These are phyloP conservation scores for Sylvietta virens DNA, from an alignment of 2,113 vertebrate species.

Conservation along the genomic window DNA sequence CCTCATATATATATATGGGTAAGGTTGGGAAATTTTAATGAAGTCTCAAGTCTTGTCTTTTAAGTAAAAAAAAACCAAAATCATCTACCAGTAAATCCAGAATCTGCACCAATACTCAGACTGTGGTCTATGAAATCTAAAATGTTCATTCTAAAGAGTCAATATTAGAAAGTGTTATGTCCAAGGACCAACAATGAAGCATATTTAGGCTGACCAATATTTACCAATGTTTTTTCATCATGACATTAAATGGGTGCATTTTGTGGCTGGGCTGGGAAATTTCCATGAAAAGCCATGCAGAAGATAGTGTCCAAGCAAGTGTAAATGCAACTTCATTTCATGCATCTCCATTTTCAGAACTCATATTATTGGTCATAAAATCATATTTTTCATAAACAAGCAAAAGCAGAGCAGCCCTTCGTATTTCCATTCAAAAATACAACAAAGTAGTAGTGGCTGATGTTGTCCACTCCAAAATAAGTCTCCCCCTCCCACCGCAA, in stretches of 20 bases:
- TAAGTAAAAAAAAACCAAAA: background rate
- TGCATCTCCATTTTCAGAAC: background rate
- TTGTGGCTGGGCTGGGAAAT: background rate
- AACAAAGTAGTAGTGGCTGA: background rate
- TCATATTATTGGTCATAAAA: background rate
- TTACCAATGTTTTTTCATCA: background rate
- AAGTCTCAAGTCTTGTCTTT: background rate
- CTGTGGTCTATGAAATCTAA: background rate
- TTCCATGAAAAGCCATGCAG: background rate
- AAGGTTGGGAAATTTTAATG: background rate
- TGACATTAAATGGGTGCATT: background rate
- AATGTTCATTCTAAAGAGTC: background rate
- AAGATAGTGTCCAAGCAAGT: background rate
- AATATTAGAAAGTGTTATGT: background rate
- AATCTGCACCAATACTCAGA: background rate
- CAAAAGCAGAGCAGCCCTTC: background rate
- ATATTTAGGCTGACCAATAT: background rate
- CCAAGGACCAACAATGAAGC: background rate
- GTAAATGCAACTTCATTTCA: background rate
- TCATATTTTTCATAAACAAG: background rate
- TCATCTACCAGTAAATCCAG: background rate
- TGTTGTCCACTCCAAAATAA: background rate
- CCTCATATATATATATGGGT: background rate
- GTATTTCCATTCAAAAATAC: background rate
- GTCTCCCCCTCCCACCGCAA: background rate